Base-by-base conservation (phyloP, 2,888 invertebrate genomes). In the Harpalus rufipes region DNA sequence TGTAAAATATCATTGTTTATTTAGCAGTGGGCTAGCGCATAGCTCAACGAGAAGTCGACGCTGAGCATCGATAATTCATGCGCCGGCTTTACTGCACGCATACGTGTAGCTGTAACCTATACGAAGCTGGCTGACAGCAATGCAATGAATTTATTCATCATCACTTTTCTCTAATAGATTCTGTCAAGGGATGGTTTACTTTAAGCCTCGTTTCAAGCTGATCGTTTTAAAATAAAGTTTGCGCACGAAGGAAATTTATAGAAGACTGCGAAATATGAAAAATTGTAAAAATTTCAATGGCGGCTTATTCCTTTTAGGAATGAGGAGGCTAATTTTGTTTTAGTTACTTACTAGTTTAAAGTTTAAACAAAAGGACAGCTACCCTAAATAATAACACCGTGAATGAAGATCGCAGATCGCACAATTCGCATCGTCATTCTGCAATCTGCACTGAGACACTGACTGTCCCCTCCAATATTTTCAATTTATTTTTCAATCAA, bases 51-150 rank as follows among this genome's bases (percentile, higher is more conserved):
- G 32, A 56, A 56, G 56, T n/a, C 56, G 76, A 76, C 76, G 76
- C 76, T 8, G 41, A 72, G 74, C 82, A 82, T 82, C 58, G 82
- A 72, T 82, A 82, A 82, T 82, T 82, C 74, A 84, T 78, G 84
- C 74, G 76, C 51, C 44, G 5, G 21, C 32, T n/a, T 72, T 12
- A 21, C 32, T 61, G n/a, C 59, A 58, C 80, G 59, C 61, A 61
- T 12, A 16, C 41, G 74, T 74, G 32, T 32, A 41, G 5, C 32
- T 74, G 32, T 32, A 41, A 74, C 41, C 16, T 18, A 14, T 61
- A 61, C 61, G 7, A 61, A 51, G 3, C 44, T 12, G 44, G 44
- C 44, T 51, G 44, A 10, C 10, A 10, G 10, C 44, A 51, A 51
- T 51, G 44, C 44, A 51, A 51, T 51, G 44, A 51, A 51, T 51